Conservation (phyloP, 2,888 invertebrate species). For the Thyatira batis region DNA sequence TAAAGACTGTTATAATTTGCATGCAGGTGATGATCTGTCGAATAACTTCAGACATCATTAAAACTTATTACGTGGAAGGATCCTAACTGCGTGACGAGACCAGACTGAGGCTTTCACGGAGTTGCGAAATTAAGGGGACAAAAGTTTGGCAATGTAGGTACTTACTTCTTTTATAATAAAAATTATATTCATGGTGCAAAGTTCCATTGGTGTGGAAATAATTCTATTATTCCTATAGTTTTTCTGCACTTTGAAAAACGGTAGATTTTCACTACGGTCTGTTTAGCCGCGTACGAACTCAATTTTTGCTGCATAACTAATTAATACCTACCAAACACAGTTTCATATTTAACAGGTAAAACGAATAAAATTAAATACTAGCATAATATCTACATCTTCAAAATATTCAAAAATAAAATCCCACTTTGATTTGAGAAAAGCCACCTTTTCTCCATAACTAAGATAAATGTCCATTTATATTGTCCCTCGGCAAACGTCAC, state of each 20-base stretch:
- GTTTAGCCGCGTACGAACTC: no score
- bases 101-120: slow-evolving; percentile 24
- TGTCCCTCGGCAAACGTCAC: slow-evolving; percentile 43
- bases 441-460: slow-evolving; percentile 29
- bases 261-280: no score
- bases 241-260: no score
- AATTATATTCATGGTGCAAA: no score
- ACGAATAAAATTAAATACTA: background rate
- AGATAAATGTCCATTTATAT: slow-evolving; percentile 50
- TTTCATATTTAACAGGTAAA: no score
- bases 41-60: slow-evolving; percentile 51
- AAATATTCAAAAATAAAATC: slow-evolving; percentile 8
- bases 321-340: no score
- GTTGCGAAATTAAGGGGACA: slow-evolving; percentile 19
- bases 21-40: slow-evolving; percentile 48
- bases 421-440: slow-evolving; percentile 31
- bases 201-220: no score
- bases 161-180: background rate
- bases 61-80: slow-evolving; percentile 45
- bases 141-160: slow-evolving; percentile 15
- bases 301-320: no score
- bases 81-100: slow-evolving; percentile 30
- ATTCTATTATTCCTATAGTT: no score
- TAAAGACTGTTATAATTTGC: slow-evolving; percentile 42
- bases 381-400: background rate